phyloP scores from a whole-genome alignment of 2,113 vertebrate species.

The Zingel zingel region DNA sequence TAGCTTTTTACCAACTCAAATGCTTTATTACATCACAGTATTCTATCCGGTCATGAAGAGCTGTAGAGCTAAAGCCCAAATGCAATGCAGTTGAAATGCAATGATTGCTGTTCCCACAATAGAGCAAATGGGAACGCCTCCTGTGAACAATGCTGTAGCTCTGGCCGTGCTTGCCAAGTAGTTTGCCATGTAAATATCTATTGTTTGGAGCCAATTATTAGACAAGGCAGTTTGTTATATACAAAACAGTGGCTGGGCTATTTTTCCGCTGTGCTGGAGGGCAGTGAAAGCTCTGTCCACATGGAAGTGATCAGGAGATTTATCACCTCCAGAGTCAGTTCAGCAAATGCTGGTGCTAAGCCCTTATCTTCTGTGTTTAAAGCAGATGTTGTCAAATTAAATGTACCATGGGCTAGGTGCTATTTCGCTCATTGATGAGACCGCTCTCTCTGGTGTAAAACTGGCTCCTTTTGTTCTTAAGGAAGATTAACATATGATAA shows the following conservation, averaged over 20 bases:
- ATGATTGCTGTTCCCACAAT: constrained; percentile 1
- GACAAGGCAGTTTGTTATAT: not conserved
- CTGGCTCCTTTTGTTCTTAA: constrained; percentile 11
- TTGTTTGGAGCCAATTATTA: constrained; percentile 35
- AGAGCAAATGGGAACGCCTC: not conserved
- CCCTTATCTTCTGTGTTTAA: constrained; percentile 26
- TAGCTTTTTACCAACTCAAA: constrained; percentile 18
- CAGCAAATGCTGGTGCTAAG: constrained; percentile 45
- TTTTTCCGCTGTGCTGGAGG: constrained; percentile 24
- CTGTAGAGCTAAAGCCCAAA: not conserved
- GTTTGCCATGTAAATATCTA: constrained; percentile 26
- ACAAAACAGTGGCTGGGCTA: constrained; percentile 22
- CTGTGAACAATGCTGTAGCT: constrained; percentile 13
- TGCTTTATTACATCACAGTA: not conserved
- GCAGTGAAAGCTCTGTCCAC: constrained; percentile 33
- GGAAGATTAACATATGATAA: constrained; percentile 2
- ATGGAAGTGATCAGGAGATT: constrained; percentile 60
- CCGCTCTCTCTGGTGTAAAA: not conserved
- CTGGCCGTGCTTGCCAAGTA: constrained; percentile 4
- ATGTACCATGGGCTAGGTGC: not conserved
- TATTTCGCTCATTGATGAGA: constrained; percentile 1
- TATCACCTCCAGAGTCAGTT: constrained; percentile 14
- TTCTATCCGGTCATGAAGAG: not conserved
- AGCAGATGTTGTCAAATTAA: constrained; percentile 41
- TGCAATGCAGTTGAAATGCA: constrained; percentile 17